phyloP scores from a whole-genome alignment of 1,140 invertebrate genomes.

The Melitaea cinxia region DNA sequence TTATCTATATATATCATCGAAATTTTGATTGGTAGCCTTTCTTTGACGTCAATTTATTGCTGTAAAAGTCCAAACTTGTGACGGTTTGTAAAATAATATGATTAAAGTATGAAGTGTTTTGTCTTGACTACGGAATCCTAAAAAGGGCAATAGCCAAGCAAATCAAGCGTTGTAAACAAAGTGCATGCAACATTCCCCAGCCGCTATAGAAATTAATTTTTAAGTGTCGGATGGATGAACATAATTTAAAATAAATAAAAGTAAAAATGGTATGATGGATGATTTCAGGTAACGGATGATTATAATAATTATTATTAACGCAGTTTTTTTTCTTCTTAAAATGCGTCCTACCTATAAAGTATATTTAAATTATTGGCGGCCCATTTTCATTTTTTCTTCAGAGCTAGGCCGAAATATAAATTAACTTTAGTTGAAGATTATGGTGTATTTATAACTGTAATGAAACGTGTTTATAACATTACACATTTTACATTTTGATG shows the following conservation, averaged over 20 bases:
- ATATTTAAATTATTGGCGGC: constrained; percentile 30
- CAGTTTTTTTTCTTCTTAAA: constrained; percentile 24
- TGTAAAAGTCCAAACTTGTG: no score
- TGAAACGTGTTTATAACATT: constrained; percentile 50
- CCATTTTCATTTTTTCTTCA: constrained; percentile 30
- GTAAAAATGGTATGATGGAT: constrained; percentile 61
- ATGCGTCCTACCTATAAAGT: constrained; percentile 38
- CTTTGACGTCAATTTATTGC: no score
- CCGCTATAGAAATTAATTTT: constrained; percentile 70
- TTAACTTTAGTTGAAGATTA: constrained; percentile 25
- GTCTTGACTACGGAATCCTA: not conserved
- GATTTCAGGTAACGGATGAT: constrained; percentile 66
- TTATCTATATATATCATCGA: no score
- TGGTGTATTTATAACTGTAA: constrained; percentile 45
- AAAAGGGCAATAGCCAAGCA: constrained; percentile 55
- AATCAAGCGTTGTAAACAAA: constrained; percentile 43
- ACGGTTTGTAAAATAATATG: no score
- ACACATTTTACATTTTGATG: constrained; percentile 69
- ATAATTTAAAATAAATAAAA: constrained; percentile 58
- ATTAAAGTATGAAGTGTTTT: not conserved
- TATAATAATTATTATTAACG: constrained; percentile 40
- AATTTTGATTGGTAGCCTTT: no score
- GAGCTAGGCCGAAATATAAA: constrained; percentile 30
- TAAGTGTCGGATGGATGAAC: constrained; percentile 77
- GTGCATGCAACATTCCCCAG: constrained; percentile 79